Conservation (phyloP, 2,113 vertebrate species). For the Diadophis punctatus region DNA sequence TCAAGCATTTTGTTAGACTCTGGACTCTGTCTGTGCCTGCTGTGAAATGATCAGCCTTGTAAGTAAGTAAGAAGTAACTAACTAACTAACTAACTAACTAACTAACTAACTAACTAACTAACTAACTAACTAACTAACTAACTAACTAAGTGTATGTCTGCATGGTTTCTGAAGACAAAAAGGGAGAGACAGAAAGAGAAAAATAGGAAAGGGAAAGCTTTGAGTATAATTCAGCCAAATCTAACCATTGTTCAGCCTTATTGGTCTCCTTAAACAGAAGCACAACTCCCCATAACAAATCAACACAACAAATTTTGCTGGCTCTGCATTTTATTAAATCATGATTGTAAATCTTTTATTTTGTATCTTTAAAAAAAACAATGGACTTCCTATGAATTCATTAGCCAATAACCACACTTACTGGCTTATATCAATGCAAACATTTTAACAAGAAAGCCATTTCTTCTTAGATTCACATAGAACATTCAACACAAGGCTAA, state of each 20-base stretch:
- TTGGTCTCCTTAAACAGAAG: background rate
- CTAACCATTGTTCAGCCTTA: background rate
- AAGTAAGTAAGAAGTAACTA: background rate
- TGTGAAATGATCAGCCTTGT: background rate
- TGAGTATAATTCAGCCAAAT: background rate
- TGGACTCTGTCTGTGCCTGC: background rate
- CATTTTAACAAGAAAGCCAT: background rate
- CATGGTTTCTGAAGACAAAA: background rate
- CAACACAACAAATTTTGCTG: background rate
- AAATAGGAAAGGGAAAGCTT: background rate
- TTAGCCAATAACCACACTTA: background rate
- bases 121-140: background rate
- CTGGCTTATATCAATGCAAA: background rate
- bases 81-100: background rate
- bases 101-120: background rate
- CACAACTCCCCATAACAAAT: background rate
- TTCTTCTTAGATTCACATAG: background rate
- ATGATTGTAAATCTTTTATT: background rate
- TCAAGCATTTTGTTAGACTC: background rate
- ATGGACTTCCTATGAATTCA: background rate
- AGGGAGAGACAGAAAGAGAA: background rate
- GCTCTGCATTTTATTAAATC: background rate
- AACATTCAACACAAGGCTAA: constrained; percentile 5
- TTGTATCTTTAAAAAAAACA: background rate
- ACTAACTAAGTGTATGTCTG: background rate